Conservation (phyloP, 2,888 invertebrate genomes). For the Hypomecis punctinalis region DNA sequence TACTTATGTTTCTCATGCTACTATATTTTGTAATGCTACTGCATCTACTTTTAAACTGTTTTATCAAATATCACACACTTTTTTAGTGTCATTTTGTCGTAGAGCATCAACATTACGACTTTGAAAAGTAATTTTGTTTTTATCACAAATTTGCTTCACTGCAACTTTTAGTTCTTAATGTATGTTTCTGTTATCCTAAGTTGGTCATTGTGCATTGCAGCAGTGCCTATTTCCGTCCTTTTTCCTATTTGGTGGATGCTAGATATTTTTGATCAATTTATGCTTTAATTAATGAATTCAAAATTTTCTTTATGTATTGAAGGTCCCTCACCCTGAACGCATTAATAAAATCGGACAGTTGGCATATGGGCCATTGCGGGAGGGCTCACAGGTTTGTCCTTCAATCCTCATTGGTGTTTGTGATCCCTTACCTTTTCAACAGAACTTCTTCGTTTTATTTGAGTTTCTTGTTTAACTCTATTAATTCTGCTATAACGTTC, state of each 20-base stretch:
- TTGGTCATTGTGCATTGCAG: constrained; percentile 56
- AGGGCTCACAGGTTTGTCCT: constrained; percentile 87
- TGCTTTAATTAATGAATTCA: constrained; percentile 68
- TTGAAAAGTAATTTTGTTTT: constrained; percentile 53
- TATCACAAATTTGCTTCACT: constrained; percentile 61
- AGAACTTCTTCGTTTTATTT: constrained; percentile 55
- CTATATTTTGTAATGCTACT: constrained; percentile 49
- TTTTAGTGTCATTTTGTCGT: constrained; percentile 48
- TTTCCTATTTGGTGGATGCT: constrained; percentile 70
- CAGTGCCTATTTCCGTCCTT: constrained; percentile 64
- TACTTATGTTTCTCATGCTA: not conserved
- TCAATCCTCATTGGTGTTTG: constrained; percentile 82
- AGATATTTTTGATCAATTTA: constrained; percentile 56
- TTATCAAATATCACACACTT: constrained; percentile 38
- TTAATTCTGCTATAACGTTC: constrained; percentile 52
- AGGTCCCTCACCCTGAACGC: constrained; percentile 87
- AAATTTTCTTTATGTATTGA: constrained; percentile 86
- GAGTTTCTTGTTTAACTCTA: constrained; percentile 57
- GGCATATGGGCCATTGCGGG: constrained; percentile 88
- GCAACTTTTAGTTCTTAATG: constrained; percentile 55
- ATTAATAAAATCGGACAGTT: constrained; percentile 87
- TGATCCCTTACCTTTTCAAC: constrained; percentile 73
- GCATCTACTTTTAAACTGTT: constrained; percentile 40
- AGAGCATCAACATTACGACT: constrained; percentile 47
- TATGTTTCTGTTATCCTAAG: constrained; percentile 53